phyloP scores from a whole-genome alignment of 2,888 invertebrate species.

The Cheilosia vernalis region DNA sequence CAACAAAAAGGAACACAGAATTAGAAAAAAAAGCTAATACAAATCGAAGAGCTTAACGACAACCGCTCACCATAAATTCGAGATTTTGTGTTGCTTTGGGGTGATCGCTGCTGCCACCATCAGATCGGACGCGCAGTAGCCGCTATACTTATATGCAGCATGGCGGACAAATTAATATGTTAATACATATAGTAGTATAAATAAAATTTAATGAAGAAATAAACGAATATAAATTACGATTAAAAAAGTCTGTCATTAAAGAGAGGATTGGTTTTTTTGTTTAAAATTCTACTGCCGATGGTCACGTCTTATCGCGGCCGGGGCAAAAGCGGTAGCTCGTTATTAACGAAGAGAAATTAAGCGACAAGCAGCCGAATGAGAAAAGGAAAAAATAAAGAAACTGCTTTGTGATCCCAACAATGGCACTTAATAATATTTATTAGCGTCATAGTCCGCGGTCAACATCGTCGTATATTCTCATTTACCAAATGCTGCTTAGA shows the following conservation, averaged over 20 bases:
- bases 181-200: conserved; percentile 63
- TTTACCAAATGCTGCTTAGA: conserved; percentile 55
- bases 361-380: conserved; percentile 11
- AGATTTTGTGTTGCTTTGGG: conserved; percentile 60
- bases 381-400: conserved; percentile 3
- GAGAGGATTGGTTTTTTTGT: conserved; percentile 47
- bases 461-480: conserved; percentile 67
- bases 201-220: conserved; percentile 73
- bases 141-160: conserved; percentile 3
- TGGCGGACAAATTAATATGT: conserved; percentile 68
- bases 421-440: conserved; percentile 69
- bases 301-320: conserved; percentile 63
- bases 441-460: conserved; percentile 59
- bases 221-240: conserved; percentile 73
- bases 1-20: conserved; percentile 18
- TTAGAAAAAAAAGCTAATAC: conserved; percentile 26
- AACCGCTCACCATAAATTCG: conserved; percentile 55
- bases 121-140: conserved; percentile 51
- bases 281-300: conserved; percentile 46
- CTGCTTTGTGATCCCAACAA: conserved; percentile 58
- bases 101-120: conserved; percentile 26
- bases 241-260: conserved; percentile 67
- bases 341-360: conserved; percentile 54
- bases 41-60: conserved; percentile 66
- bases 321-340: conserved; percentile 61